Percentiles rank a stretch among this genome's conserved stretches.
phyloP scores from a whole-genome alignment of 2,797 vertebrate species.

The Mus minutoides region DNA sequence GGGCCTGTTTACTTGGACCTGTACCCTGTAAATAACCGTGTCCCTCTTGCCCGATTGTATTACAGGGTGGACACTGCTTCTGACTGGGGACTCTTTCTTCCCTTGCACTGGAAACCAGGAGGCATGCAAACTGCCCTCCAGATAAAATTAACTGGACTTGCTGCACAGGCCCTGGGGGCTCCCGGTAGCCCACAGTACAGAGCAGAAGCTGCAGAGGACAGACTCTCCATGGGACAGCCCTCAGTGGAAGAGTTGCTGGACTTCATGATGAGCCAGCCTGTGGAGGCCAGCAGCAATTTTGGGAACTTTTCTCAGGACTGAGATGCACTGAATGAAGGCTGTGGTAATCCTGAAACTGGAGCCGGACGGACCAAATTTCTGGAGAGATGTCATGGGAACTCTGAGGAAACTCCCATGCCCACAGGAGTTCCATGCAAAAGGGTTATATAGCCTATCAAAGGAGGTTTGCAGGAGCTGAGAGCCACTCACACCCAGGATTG shows the following conservation, averaged over 20 bases:
- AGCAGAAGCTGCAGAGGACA: not conserved
- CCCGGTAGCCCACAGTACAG: not conserved
- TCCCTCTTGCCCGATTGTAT: not conserved
- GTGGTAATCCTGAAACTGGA: not conserved
- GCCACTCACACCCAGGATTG: not conserved
- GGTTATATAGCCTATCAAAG: not conserved
- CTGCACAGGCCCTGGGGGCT: not conserved
- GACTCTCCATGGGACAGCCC: not conserved
- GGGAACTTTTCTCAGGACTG: not conserved
- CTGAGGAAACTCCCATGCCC: not conserved
- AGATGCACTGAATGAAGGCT: not conserved
- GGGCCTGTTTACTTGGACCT: not conserved
- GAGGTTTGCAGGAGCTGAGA: not conserved
- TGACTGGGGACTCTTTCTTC: not conserved
- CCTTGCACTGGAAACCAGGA: not conserved
- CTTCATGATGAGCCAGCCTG: not conserved
- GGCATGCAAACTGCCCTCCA: not conserved
- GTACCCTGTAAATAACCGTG: not conserved
- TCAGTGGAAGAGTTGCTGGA: not conserved
- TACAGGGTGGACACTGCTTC: not conserved
- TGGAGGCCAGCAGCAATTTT: not conserved
- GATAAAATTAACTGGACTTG: not conserved
- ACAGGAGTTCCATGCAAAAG: not conserved
- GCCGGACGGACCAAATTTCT: not conserved
- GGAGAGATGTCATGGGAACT: not conserved